Percentiles rank a stretch among this genome's conserved stretches.
Conservation (phyloP, 2,113 vertebrate species). For the Amblyornis subalaris region DNA sequence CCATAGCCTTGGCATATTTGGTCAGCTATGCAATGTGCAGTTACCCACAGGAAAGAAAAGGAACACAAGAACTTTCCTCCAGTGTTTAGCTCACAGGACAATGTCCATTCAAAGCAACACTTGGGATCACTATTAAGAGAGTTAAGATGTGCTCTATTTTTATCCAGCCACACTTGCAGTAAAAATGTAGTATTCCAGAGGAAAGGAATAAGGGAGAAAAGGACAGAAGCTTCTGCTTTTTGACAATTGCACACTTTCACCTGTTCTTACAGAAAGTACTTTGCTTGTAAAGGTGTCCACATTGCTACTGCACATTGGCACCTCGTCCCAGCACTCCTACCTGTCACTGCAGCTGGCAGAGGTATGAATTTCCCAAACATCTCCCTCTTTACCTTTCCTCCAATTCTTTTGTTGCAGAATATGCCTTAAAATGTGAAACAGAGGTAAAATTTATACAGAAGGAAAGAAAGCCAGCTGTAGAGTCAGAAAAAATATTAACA, state of each 20-base stretch:
- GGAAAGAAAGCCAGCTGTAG: background rate
- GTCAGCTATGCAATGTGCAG: background rate
- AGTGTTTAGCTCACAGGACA: slow-evolving; percentile 4
- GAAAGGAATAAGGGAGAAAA: background rate
- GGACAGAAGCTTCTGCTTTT: background rate
- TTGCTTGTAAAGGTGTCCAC: background rate
- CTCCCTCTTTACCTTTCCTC: background rate
- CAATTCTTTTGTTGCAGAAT: background rate
- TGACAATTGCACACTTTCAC: background rate
- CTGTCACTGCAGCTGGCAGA: background rate
- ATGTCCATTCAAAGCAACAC: background rate
- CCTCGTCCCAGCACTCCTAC: background rate
- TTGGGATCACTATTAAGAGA: background rate
- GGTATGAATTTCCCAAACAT: background rate
- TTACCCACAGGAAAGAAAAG: slow-evolving; percentile 21
- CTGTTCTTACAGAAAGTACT: background rate
- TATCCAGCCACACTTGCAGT: background rate
- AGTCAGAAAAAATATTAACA: background rate
- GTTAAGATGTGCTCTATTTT: background rate
- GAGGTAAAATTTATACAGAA: background rate
- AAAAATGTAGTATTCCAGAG: background rate
- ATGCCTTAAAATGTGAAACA: background rate
- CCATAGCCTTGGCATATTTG: background rate
- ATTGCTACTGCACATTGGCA: background rate
- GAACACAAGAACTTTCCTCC: background rate